Evolutionary conservation across 2,113 vertebrate species (phyloP), one percentile per base, ranked within the genome.

Genomic region (Stomatorhinus ivindoensis): DNA sequence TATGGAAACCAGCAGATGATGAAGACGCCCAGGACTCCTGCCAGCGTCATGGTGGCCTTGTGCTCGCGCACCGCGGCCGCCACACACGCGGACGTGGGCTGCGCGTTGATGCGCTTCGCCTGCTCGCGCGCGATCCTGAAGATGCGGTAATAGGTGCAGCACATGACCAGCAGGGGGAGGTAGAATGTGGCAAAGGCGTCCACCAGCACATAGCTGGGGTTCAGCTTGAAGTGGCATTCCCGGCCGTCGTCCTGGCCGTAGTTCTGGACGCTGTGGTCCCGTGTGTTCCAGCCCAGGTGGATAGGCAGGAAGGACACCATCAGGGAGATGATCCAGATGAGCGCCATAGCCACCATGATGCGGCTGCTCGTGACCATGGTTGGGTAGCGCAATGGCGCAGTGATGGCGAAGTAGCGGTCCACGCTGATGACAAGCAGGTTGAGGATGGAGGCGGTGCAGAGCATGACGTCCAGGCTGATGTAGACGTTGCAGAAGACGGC

Each of bases 391-490:
- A 99, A 95, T 0, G 98, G 98, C 76, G 95, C 95, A 0, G 97
- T 99, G 91, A 99, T 95, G 0, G 97, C 98, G 0, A 97, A 95
- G 95, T 99, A 99, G 61, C 98, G 97, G 92, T 99, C 98, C 1
- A 99, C 94, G 88, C 98, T 99, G 93, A 99, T 99, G 94, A 97
- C 94, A 90, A 99, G 95, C 50, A 99, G 97, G 89, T 98, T 98
- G 90, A 99, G 97, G 91, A 99, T 99, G 92, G 98, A 99, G 87
- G 98, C 98, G 0, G 98, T 99, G 94, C 97, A 99, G 50, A 99
- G 94, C 98, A 99, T 99, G 91, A 99, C 97, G 0, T 99, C 98
- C 94, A 99, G 93, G 91, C 97, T 99, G 92, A 93, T 95, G 89
- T 99, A 99, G 93, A 99, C 95, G 90, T 99, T 97, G 93, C 98